These are phyloP conservation scores for Uromys caudimaculatus DNA, from an alignment of 2,797 vertebrate genomes.

Conservation along the genomic window DNA sequence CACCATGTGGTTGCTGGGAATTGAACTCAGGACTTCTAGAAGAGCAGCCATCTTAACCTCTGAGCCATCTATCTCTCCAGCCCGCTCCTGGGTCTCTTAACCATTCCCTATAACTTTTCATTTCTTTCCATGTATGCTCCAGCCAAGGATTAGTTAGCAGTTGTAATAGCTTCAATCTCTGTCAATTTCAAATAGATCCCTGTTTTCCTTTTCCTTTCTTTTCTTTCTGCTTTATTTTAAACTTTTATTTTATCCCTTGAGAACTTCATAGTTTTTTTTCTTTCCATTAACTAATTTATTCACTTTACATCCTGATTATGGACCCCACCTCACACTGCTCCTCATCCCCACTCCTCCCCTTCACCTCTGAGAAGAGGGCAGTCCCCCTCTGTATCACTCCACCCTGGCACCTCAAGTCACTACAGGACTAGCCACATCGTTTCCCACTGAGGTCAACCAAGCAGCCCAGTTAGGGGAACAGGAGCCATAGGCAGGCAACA, in stretches of 20 bases:
- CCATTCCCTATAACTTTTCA: background rate
- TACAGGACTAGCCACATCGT: background rate
- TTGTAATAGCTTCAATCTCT: background rate
- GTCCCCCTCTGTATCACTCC: background rate
- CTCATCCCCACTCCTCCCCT: background rate
- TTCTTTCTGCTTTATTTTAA: background rate
- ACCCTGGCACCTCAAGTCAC: background rate
- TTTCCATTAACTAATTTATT: background rate
- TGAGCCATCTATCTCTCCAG: background rate
- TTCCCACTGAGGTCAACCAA: background rate
- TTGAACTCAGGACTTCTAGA: background rate
- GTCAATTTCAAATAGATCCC: background rate
- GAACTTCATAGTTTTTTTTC: background rate
- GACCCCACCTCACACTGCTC: background rate
- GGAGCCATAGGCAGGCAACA: background rate
- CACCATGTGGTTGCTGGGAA: no score
- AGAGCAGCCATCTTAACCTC: background rate
- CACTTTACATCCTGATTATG: background rate
- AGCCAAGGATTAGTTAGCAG: background rate
- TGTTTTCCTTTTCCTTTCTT: background rate
- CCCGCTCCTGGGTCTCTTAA: background rate
- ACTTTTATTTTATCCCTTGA: background rate
- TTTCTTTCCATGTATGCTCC: background rate
- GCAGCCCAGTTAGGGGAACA: background rate
- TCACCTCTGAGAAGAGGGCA: background rate